Evolutionary conservation across 2,113 vertebrate species (phyloP), one percentile per base, ranked within the genome.

Genomic region (Coptodon bakossiorum): DNA sequence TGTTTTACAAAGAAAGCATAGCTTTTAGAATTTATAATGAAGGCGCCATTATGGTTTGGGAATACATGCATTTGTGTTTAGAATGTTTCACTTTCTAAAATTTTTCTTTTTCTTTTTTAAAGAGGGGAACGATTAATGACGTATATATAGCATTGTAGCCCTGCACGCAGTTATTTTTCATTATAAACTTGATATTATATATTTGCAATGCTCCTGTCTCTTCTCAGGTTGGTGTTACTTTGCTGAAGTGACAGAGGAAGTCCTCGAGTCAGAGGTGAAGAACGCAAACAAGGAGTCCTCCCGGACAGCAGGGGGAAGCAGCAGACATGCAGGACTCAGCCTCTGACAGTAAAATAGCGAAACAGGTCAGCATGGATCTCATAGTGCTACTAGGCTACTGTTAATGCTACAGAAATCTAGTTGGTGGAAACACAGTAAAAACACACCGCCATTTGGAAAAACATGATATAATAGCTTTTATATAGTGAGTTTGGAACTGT

Each of bases 191-290:
- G 27, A 50, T 52, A n/a, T 52, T 40, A 54, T 66, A 63, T 56
- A 6, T 87, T 84, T 90, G 14, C 9, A 73, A 17, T 89, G 3
- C 43, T 87, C 29, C 9, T 59, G 22, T 89, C 80, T 81, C 66
- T 45, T 71, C 38, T 63, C 88, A 96, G 96, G 90, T 93, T 96
- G 94, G 91, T 96, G 94, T 95, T 90, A 94, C 90, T 94, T 92
- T 93, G 94, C 93, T 96, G 97, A 97, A 97, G 97, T 95, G 43
- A 97, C 96, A 68, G 97, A 97, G 95, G 97, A 95, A 1, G 96
- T 96, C 88, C 95, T 96, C 0, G 95, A 97, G 87, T 95, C 93
- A 9, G 97, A 97, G 93, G 96, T 97, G 94, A 97, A 95, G 92
- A 97, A 96, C 89, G 63, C 93, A 2, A 95, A 95, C 88, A 94